Percentiles rank a stretch among this genome's conserved stretches.
These are phyloP conservation scores for Tetraodon nigroviridis DNA, from an alignment of 2,113 vertebrate genomes.

Conservation along the genomic window DNA sequence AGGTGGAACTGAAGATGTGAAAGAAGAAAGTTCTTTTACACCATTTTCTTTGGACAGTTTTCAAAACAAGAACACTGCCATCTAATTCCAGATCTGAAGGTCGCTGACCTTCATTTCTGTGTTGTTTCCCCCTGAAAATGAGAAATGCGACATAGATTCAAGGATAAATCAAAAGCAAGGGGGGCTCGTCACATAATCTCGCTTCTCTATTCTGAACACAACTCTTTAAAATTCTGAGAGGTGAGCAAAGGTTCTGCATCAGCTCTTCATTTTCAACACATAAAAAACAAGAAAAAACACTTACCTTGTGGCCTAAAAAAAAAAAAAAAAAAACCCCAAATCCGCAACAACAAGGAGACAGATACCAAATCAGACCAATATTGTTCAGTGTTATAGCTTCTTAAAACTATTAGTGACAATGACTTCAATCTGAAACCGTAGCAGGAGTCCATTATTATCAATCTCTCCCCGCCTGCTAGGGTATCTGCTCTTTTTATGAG, in stretches of 20 bases:
- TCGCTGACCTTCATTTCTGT: no score
- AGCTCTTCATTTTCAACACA: no score
- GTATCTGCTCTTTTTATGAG: slow-evolving; percentile 3
- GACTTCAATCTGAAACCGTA: slow-evolving; percentile 3
- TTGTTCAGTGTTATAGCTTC: slow-evolving; percentile 4
- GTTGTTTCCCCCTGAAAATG: no score
- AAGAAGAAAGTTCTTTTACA: neutral
- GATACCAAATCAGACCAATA: neutral
- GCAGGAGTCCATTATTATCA: neutral
- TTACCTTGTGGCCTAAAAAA: neutral
- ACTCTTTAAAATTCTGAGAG: neutral
- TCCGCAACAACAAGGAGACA: neutral
- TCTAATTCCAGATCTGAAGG: no score
- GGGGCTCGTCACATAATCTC: neutral
- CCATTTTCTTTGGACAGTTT: neutral
- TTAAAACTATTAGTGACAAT: slow-evolving; percentile 2
- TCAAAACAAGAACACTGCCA: no score
- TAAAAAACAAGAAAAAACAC: neutral
- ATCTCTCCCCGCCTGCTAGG: slow-evolving; percentile 1
- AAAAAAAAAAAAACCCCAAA: no score
- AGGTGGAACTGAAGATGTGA: neutral
- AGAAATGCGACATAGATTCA: neutral
- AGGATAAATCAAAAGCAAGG: neutral
- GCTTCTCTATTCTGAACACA: neutral
- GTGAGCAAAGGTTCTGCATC: neutral